Evolutionary conservation across 2,113 vertebrate species (phyloP).

Genomic region (Calcarius ornatus): DNA sequence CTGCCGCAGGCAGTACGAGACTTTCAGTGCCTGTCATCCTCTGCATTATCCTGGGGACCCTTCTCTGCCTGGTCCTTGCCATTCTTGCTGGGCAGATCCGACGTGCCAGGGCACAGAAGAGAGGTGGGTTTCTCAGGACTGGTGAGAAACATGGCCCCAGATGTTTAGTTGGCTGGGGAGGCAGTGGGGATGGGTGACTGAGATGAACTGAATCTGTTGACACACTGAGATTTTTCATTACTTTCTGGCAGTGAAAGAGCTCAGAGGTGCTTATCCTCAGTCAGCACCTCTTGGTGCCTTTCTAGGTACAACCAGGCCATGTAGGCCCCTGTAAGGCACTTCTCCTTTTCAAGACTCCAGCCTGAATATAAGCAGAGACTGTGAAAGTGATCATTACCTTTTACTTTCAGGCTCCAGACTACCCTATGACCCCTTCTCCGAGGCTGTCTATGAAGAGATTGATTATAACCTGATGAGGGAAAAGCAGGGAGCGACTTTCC

Average conservation of each 20-base stretch:
- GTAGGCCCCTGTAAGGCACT: background rate
- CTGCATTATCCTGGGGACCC: slow-evolving; percentile 28
- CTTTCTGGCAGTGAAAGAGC: background rate
- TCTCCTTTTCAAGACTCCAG: background rate
- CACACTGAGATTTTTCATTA: background rate
- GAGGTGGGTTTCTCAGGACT: background rate
- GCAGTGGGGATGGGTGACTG: background rate
- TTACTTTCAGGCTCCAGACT: slow-evolving; percentile 3
- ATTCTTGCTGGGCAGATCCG: slow-evolving; percentile 9
- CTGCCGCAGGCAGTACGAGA: background rate
- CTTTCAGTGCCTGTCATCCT: background rate
- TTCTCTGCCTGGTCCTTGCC: slow-evolving; percentile 43
- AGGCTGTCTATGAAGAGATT: slow-evolving; percentile 55
- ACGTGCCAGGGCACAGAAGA: background rate
- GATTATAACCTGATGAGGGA: background rate
- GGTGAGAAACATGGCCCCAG: background rate
- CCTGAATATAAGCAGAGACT: background rate
- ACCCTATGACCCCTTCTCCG: background rate
- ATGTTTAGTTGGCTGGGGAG: background rate
- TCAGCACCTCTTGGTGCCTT: background rate
- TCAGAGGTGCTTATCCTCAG: background rate
- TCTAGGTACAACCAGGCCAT: background rate
- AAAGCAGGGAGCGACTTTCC: background rate
- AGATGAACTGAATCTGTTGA: background rate
- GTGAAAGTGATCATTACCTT: background rate